These are phyloP conservation scores for Tricholauxania praeusta DNA, from an alignment of 2,888 invertebrate species.

Conservation along the genomic window DNA sequence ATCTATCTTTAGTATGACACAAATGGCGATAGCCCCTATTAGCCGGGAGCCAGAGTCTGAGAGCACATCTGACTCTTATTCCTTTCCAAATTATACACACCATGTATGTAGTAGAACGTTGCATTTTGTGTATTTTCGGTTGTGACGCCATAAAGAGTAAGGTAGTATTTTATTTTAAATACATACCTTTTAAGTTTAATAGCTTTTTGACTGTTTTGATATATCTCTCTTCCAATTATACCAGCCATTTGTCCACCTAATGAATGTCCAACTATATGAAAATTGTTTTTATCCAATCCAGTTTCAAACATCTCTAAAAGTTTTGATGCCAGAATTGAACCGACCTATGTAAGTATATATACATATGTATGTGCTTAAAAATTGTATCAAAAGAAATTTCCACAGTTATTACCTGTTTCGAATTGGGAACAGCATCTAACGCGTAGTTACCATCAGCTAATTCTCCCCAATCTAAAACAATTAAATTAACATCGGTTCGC, in stretches of 20 bases:
- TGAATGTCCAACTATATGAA: slow-evolving; percentile 67
- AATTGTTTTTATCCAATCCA: slow-evolving; percentile 59
- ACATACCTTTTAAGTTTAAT: slow-evolving; percentile 50
- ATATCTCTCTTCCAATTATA: slow-evolving; percentile 60
- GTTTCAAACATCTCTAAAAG: slow-evolving; percentile 60
- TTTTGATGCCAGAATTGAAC: slow-evolving; percentile 58
- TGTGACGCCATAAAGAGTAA: too few species aligned
- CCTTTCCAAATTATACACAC: too few species aligned
- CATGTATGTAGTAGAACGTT: too few species aligned
- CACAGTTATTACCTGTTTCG: slow-evolving; percentile 54
- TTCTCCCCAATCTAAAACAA: slow-evolving; percentile 65
- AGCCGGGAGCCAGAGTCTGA: too few species aligned
- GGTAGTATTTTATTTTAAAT: not conserved
- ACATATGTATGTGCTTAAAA: not conserved
- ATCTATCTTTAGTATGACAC: too few species aligned
- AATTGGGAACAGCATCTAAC: slow-evolving; percentile 65
- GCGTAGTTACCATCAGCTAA: slow-evolving; percentile 66
- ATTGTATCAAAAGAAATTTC: not conserved
- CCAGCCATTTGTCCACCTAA: slow-evolving; percentile 66
- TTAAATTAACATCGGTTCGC: slow-evolving; percentile 61
- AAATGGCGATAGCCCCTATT: too few species aligned
- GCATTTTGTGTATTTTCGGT: too few species aligned
- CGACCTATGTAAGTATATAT: slow-evolving; percentile 49
- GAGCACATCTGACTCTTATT: too few species aligned
- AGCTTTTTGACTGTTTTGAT: slow-evolving; percentile 49